Conservation (phyloP, 2,113 vertebrate species). For the Laterallus jamaicensis region DNA sequence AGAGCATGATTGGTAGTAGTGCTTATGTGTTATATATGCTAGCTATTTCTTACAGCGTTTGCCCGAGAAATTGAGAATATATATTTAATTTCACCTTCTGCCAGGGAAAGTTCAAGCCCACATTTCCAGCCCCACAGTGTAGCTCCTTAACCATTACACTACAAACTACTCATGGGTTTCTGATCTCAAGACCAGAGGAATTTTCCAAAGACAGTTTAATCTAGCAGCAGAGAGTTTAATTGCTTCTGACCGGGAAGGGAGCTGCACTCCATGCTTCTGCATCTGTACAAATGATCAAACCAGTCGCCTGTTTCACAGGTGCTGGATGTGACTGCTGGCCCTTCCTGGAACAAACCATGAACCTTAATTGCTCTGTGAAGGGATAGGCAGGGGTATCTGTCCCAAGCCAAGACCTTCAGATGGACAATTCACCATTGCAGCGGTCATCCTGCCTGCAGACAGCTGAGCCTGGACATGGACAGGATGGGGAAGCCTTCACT, state of each 20-base stretch:
- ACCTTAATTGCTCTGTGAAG: accelerated
- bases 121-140: neutral
- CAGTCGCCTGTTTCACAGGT: neutral
- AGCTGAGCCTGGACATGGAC: neutral
- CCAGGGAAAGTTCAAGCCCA: conserved; percentile 3
- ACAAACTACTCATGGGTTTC: neutral
- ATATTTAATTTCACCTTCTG: conserved; percentile 45
- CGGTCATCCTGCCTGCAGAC: accelerated
- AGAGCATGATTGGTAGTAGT: conserved; percentile 25
- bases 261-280: neutral
- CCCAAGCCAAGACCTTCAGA: neutral
- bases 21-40: conserved; percentile 1
- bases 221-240: neutral
- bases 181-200: neutral
- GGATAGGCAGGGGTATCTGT: neutral
- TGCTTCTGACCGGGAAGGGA: neutral
- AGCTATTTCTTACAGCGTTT: conserved; percentile 4
- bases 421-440: neutral
- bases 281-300: neutral
- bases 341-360: neutral
- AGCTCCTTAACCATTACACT: neutral
- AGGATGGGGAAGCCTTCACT: neutral
- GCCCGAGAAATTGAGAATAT: conserved; percentile 30
- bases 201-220: conserved; percentile 15
- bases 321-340: neutral